A percentile compares a stretch with the other conserved stretches of the same genome.
phyloP scores from a whole-genome alignment of 1,140 invertebrate species.

The Ptiloglossa arizonensis region DNA sequence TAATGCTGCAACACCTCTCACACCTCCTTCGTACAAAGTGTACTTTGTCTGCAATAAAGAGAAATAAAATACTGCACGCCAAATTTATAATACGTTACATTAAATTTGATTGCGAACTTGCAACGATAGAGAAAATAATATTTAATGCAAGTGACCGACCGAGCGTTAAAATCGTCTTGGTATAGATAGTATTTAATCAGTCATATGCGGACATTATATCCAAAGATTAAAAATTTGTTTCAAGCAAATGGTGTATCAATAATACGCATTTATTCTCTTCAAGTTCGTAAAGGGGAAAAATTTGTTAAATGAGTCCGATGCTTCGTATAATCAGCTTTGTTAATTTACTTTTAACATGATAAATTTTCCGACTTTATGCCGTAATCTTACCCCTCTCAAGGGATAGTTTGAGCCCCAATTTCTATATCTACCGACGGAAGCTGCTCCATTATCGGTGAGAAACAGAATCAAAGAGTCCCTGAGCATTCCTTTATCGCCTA shows the following conservation, averaged over 20 bases:
- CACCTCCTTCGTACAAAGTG: conserved; percentile 88
- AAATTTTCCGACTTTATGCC: background rate
- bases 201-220: no score
- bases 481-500: conserved; percentile 84
- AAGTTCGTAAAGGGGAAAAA: background rate
- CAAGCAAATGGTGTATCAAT: background rate
- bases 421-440: conserved; percentile 77
- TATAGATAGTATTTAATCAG: no score
- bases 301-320: background rate
- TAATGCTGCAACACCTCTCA: conserved; percentile 85
- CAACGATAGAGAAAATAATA: no score
- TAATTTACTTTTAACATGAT: background rate
- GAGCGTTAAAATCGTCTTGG: no score
- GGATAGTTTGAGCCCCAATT: conserved; percentile 88
- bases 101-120: no score
- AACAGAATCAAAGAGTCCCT: conserved; percentile 86
- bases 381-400: conserved; percentile 83
- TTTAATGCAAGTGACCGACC: no score
- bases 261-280: no score
- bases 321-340: background rate
- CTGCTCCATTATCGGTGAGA: conserved; percentile 85
- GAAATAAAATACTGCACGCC: background rate
- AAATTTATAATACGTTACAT: no score
- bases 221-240: background rate
- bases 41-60: conserved; percentile 84